phyloP scores from a whole-genome alignment of 1,140 invertebrate species.

The Atta colombica region DNA sequence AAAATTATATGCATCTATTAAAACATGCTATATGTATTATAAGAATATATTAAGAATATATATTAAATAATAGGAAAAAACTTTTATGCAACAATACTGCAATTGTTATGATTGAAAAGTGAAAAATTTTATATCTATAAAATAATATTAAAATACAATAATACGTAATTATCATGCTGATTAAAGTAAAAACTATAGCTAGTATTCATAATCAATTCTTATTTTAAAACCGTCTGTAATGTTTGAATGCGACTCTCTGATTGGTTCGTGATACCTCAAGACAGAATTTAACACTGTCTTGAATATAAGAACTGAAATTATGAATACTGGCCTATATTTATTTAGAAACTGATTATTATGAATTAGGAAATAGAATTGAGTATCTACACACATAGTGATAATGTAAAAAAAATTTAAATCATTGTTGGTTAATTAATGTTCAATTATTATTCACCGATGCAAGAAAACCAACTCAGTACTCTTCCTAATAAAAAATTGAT shows the following conservation, averaged over 20 bases:
- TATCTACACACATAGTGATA: background rate
- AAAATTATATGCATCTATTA: background rate
- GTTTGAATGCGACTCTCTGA: too few species aligned
- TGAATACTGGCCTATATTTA: background rate
- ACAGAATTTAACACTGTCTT: too few species aligned
- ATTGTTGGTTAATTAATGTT: background rate
- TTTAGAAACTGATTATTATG: background rate
- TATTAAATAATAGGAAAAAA: background rate
- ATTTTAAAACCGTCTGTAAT: too few species aligned
- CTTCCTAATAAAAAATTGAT: too few species aligned
- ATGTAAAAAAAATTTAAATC: background rate
- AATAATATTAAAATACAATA: background rate
- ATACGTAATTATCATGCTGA: background rate
- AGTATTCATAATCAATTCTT: too few species aligned
- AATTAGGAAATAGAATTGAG: background rate
- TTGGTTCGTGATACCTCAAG: too few species aligned
- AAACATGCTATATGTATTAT: background rate
- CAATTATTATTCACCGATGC: conserved; percentile 3
- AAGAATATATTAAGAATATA: background rate
- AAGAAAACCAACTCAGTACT: background rate
- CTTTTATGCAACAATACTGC: background rate
- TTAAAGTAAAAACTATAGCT: background rate
- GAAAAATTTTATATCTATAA: background rate
- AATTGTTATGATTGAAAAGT: background rate
- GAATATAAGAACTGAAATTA: too few species aligned